Conservation (phyloP, 2,113 vertebrate species). For the Forbesichthys agassizii region DNA sequence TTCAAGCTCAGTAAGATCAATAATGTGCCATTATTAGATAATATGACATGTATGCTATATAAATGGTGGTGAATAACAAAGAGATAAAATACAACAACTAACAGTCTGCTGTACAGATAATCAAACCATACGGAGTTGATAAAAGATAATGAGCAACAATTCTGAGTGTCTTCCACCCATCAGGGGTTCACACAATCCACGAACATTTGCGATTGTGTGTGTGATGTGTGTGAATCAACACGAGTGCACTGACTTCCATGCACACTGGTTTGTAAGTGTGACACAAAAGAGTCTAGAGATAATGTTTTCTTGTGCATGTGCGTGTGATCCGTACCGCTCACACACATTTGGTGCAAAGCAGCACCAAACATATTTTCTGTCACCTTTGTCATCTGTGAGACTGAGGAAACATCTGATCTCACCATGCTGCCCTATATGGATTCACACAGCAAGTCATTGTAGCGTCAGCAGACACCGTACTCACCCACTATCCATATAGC, state of each 20-base stretch:
- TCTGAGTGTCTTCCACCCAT: neutral
- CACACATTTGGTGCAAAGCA: conserved; percentile 5
- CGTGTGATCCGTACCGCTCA: conserved; percentile 11
- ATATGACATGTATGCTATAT: no score
- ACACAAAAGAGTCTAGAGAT: neutral
- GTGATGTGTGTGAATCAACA: neutral
- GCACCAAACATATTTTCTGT: conserved; percentile 22
- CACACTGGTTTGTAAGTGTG: no score
- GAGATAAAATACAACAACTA: no score
- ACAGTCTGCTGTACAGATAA: no score
- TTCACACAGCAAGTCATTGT: neutral
- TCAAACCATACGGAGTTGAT: no score
- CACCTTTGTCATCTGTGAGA: conserved; percentile 11
- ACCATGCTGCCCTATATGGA: conserved; percentile 32
- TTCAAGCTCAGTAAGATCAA: neutral
- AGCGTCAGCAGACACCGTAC: no score
- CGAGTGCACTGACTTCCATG: neutral
- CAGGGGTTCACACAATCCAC: conserved; percentile 8
- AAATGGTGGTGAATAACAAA: no score
- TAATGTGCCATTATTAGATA: neutral
- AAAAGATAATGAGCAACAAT: neutral
- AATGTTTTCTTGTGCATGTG: neutral
- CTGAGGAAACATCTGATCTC: conserved; percentile 25
- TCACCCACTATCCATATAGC: no score
- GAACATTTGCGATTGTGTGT: neutral